A percentile compares a stretch with the other conserved stretches of the same genome.
Conservation (phyloP, 2,797 vertebrate genomes). For the Euphonia xanthogaster region DNA sequence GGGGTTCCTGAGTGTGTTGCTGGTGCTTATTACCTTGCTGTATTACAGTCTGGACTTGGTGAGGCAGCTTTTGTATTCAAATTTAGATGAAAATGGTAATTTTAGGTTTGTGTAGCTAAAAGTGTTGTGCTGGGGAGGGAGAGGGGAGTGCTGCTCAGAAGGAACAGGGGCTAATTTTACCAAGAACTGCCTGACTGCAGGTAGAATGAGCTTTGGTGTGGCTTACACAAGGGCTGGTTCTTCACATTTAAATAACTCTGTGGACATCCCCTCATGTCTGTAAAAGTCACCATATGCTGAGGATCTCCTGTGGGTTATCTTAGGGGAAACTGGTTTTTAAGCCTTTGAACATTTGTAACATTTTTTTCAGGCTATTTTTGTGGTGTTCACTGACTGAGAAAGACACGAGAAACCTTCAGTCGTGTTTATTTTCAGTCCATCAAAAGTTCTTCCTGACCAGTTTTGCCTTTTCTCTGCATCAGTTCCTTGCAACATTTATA, state of each 20-base stretch:
- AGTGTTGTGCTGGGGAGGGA: neutral
- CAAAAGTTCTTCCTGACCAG: neutral
- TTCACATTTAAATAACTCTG: neutral
- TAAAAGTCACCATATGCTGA: neutral
- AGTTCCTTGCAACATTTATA: neutral
- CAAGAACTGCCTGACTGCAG: neutral
- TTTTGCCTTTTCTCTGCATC: neutral
- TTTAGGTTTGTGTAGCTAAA: neutral
- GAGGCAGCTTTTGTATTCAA: neutral
- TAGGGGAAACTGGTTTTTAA: neutral
- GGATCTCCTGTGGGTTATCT: neutral
- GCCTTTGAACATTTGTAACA: accelerated
- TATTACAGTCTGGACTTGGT: neutral
- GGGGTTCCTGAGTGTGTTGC: neutral
- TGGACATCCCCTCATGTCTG: neutral
- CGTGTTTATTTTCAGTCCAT: neutral
- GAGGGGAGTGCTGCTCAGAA: neutral
- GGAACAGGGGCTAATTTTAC: neutral
- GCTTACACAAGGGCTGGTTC: neutral
- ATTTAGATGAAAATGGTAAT: neutral
- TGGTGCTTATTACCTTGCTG: neutral
- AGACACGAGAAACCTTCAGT: neutral
- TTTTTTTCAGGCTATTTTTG: neutral
- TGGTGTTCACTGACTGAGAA: neutral
- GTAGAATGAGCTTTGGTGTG: neutral